A percentile compares a stretch with the other conserved stretches of the same genome.
Evolutionary conservation across 1,140 invertebrate species (phyloP).

Genomic region (Probaryconus sp.): DNA sequence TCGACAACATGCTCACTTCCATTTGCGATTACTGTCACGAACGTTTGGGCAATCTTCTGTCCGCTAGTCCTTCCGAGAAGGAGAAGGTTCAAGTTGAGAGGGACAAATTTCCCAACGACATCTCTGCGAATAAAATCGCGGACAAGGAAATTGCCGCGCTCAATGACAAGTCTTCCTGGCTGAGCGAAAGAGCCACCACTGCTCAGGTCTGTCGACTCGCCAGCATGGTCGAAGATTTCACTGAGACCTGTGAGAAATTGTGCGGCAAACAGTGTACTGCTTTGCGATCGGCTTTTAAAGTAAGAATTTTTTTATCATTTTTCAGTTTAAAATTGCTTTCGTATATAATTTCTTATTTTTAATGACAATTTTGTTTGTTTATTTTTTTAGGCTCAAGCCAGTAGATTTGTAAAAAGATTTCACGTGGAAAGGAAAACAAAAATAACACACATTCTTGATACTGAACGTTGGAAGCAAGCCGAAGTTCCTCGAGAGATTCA

Average conservation of each 20-base stretch:
- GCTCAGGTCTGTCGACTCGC: conserved; percentile 88
- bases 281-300: conserved; percentile 90
- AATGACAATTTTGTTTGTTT: no score
- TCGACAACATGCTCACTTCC: conserved; percentile 87
- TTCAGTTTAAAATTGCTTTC: no score
- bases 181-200: conserved; percentile 81
- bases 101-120: conserved; percentile 65
- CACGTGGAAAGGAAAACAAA: conserved; percentile 93
- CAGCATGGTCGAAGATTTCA: conserved; percentile 88
- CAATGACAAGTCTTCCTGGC: conserved; percentile 77
- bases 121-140: conserved; percentile 45
- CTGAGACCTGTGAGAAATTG: conserved; percentile 85
- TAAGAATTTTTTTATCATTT: conserved; percentile 68
- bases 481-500: conserved; percentile 94
- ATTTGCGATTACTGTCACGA: conserved; percentile 96
- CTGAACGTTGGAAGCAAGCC: conserved; percentile 95
- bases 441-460: conserved; percentile 89
- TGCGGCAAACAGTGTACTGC: conserved; percentile 89
- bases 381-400: conserved; percentile 82
- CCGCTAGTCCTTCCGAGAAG: conserved; percentile 85
- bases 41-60: conserved; percentile 90
- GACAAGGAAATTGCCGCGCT: conserved; percentile 68
- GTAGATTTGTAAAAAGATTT: conserved; percentile 93
- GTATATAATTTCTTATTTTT: no score
- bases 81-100: conserved; percentile 75